phyloP scores from a whole-genome alignment of 1,140 invertebrate species.

The Drosophila navojoa region DNA sequence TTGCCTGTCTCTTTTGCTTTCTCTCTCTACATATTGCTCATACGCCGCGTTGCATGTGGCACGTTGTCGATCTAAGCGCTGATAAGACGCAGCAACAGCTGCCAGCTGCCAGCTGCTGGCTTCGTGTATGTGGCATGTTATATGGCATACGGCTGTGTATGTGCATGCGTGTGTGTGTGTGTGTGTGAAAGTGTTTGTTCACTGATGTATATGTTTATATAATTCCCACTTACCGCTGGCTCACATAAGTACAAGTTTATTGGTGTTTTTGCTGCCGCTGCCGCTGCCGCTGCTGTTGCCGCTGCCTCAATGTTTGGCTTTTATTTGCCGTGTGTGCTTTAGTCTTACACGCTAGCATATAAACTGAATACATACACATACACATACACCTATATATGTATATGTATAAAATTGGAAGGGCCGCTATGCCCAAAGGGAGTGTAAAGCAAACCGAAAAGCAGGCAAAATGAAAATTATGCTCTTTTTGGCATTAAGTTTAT shows the following conservation, averaged over 20 bases:
- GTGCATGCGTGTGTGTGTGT: conserved; percentile 6
- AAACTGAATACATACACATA: not conserved
- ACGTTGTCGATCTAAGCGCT: conserved; percentile 50
- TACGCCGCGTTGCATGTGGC: conserved; percentile 48
- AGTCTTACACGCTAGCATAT: conserved; percentile 4
- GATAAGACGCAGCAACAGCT: conserved; percentile 52
- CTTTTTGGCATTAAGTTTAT: conserved; percentile 81
- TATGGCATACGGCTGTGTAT: not conserved
- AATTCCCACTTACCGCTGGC: conserved; percentile 73
- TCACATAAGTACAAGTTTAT: conserved; percentile 66
- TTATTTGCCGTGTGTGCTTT: conserved; percentile 57
- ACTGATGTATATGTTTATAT: conserved; percentile 78
- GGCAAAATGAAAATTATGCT: conserved; percentile 78
- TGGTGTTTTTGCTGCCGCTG: conserved; percentile 40
- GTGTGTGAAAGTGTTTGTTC: conserved; percentile 35
- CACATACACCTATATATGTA: no score
- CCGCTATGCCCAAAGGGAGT: conserved; percentile 40
- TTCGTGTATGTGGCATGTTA: not conserved
- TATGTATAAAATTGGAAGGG: no score
- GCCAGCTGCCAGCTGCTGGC: conserved; percentile 28
- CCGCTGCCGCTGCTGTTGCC: conserved; percentile 27
- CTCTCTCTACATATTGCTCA: conserved; percentile 32
- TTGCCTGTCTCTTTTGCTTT: no score
- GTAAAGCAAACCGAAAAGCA: conserved; percentile 63
- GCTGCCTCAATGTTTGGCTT: conserved; percentile 69